Base-by-base conservation (phyloP, 2,113 vertebrate genomes). In the Zosterops lateralis region DNA sequence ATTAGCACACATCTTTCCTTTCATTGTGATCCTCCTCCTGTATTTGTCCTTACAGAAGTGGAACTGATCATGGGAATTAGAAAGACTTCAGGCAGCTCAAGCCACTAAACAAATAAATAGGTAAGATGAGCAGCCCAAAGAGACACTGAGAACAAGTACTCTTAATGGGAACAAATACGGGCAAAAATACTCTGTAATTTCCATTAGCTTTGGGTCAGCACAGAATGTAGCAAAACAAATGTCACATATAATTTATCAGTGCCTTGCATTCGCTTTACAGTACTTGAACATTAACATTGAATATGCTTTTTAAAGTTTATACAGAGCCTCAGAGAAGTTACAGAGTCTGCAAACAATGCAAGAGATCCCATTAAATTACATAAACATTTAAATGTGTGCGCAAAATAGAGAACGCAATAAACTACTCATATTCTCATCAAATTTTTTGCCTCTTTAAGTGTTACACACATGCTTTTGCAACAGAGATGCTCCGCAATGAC, bases 161-260 rank as follows among this genome's bases (percentile, higher is more conserved):
- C 19, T 62, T 86, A 88, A 90, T 56, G 53, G 67, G 38, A 91
- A 74, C 16, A 93, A 88, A 91, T 54, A 77, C 42, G 71, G 65
- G 24, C 50, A 62, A 53, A 8, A 60, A 21, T 56, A 60, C 5
- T 31, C 65, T 54, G 8, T 73, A 77, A 89, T 93, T 82, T 91
- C 86, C 82, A 82, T 89, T 89, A 91, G n/a, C 57, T 82, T 58
- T 75, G 18, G 58, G 20, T 80, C 54, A 85, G 70, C 28, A 51
- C 40, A 89, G 54, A 68, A 85, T 79, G 58, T 42, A 73, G 62
- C 31, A 54, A 85, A 83, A 93, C 65, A 83, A 88, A 90, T 83
- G 85, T 90, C 88, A 87, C 57, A 83, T 80, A 28, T 73, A 93
- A 87, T 91, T 89, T 85, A 84, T 80, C 60, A 80, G 54, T 58